Percentiles rank a stretch among this genome's conserved stretches.
phyloP scores from a whole-genome alignment of 2,113 vertebrate genomes.

The Typhlomys cinereus region DNA sequence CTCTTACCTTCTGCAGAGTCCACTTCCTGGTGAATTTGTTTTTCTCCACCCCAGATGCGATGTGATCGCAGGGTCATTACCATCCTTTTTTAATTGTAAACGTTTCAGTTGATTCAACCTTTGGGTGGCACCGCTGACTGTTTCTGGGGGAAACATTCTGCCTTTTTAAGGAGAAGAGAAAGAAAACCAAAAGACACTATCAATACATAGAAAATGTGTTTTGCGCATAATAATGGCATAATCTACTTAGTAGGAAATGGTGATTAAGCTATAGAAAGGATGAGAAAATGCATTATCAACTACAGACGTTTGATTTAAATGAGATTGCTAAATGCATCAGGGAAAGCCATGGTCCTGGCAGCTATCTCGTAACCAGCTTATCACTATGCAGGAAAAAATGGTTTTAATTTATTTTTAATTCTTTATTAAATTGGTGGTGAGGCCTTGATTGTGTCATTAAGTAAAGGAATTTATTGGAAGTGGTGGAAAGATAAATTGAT shows the following conservation, averaged over 20 bases:
- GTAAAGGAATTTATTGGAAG: slow-evolving; percentile 79
- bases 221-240: slow-evolving; percentile 85
- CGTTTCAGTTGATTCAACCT: slow-evolving; percentile 84
- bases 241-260: slow-evolving; percentile 85
- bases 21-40: slow-evolving; percentile 84
- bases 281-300: slow-evolving; percentile 80
- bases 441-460: slow-evolving; percentile 78
- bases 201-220: slow-evolving; percentile 84
- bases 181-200: slow-evolving; percentile 84
- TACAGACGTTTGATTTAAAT: slow-evolving; percentile 80
- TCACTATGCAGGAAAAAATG: slow-evolving; percentile 81
- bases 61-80: slow-evolving; percentile 85
- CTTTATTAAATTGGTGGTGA: slow-evolving; percentile 55
- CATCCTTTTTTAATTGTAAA: slow-evolving; percentile 75
- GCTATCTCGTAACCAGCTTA: slow-evolving; percentile 84
- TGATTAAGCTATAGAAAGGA: slow-evolving; percentile 81
- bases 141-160: slow-evolving; percentile 75
- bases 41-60: slow-evolving; percentile 84
- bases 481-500: slow-evolving; percentile 82
- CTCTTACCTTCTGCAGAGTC: slow-evolving; percentile 90
- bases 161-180: slow-evolving; percentile 80
- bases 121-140: slow-evolving; percentile 84
- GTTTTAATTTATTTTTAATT: slow-evolving; percentile 76
- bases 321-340: slow-evolving; percentile 78
- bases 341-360: slow-evolving; percentile 75